Evolutionary conservation across 2,888 invertebrate species (phyloP).

Genomic region (Mythimna ferrago): DNA sequence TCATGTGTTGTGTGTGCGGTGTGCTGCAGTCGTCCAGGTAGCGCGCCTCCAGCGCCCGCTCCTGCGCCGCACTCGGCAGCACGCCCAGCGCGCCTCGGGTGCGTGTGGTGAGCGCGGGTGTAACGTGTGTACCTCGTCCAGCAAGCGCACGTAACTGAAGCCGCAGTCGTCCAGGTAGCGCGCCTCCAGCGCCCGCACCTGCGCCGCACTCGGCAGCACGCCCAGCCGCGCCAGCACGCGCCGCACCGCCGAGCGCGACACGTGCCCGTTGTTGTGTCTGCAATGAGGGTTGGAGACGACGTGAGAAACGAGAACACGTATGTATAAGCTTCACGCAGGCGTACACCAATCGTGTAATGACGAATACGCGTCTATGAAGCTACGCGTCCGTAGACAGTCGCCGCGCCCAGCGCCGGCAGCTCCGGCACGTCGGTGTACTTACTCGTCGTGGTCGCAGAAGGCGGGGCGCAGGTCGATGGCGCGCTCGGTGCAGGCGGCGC

Average conservation of each 20-base stretch:
- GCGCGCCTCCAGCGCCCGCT: background rate
- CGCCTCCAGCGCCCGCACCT: slow-evolving; percentile 92
- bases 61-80: background rate
- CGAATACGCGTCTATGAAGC: too few relatives aligned
- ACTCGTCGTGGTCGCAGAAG: slow-evolving; percentile 93
- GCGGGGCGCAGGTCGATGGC: slow-evolving; percentile 92
- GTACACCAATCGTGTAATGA: too few relatives aligned
- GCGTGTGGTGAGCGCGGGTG: background rate
- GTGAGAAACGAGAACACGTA: too few relatives aligned
- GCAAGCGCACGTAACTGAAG: slow-evolving; percentile 93
- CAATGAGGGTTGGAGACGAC: background rate
- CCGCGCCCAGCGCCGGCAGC: too few relatives aligned
- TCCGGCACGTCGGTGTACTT: too few relatives aligned
- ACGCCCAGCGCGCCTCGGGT: background rate
- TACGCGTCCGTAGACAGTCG: too few relatives aligned
- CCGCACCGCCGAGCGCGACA: slow-evolving; percentile 92
- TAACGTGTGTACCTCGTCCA: slow-evolving; percentile 89
- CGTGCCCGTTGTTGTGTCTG: slow-evolving; percentile 94
- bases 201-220: slow-evolving; percentile 92
- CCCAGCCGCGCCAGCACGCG: slow-evolving; percentile 93
- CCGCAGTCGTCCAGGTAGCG: slow-evolving; percentile 94
- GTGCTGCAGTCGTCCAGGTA: background rate
- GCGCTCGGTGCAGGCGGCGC: slow-evolving; percentile 91
- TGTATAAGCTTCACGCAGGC: too few relatives aligned
- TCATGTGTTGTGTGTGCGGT: too few relatives aligned